These are phyloP conservation scores for Dysmachus trigonus DNA, from an alignment of 2,888 invertebrate species.

Conservation along the genomic window DNA sequence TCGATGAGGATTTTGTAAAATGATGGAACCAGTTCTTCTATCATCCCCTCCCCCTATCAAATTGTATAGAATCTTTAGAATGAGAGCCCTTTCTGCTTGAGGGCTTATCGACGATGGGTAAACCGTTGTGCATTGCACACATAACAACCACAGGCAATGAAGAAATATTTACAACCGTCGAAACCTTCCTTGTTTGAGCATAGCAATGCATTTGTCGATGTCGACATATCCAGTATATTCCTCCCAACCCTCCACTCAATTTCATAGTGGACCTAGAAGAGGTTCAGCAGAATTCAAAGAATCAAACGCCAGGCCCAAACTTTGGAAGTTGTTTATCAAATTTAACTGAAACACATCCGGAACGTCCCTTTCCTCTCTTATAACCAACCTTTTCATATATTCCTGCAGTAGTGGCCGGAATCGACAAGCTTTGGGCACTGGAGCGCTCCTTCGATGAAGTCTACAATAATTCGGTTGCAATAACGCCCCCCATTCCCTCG, in stretches of 20 bases:
- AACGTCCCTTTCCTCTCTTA: not conserved
- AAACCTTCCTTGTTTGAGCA: not conserved
- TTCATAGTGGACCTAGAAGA: not conserved
- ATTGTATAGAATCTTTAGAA: not conserved
- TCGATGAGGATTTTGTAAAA: not conserved
- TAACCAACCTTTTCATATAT: not conserved
- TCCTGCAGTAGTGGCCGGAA: not conserved
- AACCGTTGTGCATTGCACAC: not conserved
- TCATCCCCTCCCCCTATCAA: not conserved
- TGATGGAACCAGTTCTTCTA: not conserved
- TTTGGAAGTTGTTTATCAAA: not conserved
- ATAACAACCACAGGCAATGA: not conserved
- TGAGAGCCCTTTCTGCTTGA: not conserved
- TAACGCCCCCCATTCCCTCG: not conserved
- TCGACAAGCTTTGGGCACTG: not conserved
- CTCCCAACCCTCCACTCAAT: not conserved
- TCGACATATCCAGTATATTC: not conserved
- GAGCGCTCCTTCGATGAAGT: not conserved
- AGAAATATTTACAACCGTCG: not conserved
- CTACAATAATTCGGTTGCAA: conserved; percentile 20
- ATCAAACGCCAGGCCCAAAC: not conserved
- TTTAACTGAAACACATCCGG: not conserved
- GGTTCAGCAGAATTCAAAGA: not conserved
- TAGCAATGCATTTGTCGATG: not conserved
- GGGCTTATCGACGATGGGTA: not conserved